Conservation (phyloP, 1,140 invertebrate genomes). For the Aphaenogaster floridana region DNA sequence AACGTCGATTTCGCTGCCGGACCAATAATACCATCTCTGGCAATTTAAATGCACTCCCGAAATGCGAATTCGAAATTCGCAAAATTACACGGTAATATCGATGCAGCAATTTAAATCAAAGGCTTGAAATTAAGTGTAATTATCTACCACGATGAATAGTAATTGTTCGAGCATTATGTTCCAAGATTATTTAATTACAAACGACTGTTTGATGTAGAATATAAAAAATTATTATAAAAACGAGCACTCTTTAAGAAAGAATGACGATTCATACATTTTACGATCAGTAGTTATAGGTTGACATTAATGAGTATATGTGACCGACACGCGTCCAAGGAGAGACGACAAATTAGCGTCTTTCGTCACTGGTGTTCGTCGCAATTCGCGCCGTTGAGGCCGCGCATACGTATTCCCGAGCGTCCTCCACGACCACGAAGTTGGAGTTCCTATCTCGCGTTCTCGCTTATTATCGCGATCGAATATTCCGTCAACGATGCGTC, state of each 20-base stretch:
- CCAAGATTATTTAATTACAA: neutral
- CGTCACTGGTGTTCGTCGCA: conserved; percentile 34
- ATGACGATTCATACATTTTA: neutral
- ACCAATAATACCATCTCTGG: conserved; percentile 38
- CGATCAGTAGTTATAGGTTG: conserved; percentile 1
- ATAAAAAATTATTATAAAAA: neutral
- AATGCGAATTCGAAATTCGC: conserved; percentile 19
- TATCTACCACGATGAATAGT: neutral
- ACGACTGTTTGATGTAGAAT: neutral
- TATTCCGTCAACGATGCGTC: conserved; percentile 67
- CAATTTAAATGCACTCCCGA: conserved; percentile 39
- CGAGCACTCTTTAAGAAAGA: neutral
- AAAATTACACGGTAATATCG: conserved; percentile 38
- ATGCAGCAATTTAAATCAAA: conserved; percentile 14
- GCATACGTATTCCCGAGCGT: conserved; percentile 46
- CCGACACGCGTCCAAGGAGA: conserved; percentile 39
- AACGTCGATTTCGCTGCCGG: conserved; percentile 38
- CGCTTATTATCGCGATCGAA: conserved; percentile 57
- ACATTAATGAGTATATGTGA: conserved; percentile 25
- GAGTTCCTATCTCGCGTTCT: conserved; percentile 44
- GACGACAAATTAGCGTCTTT: conserved; percentile 58
- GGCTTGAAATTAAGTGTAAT: conserved; percentile 34
- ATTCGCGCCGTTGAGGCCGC: conserved; percentile 35
- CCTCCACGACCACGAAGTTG: conserved; percentile 39
- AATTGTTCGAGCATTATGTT: neutral